Conservation (phyloP, 2,888 invertebrate species). For the Miltochrista miniata region DNA sequence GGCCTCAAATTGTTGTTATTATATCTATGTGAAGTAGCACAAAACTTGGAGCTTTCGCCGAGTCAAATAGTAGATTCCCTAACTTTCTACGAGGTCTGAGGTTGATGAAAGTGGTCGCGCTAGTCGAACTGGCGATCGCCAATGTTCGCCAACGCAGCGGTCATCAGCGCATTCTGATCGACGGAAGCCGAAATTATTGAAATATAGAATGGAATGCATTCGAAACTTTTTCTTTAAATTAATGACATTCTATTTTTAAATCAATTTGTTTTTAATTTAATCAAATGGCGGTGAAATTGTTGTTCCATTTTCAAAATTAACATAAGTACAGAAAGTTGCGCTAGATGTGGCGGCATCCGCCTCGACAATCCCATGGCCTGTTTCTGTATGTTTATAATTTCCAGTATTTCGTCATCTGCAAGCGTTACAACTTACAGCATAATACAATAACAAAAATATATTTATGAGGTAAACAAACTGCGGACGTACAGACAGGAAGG, state of each 20-base stretch:
- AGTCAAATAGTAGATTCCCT: slow-evolving; percentile 51
- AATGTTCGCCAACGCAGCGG: slow-evolving; percentile 8
- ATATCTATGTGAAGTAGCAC: slow-evolving; percentile 15
- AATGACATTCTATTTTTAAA: slow-evolving; percentile 1
- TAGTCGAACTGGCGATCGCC: slow-evolving; percentile 24
- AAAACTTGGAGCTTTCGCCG: slow-evolving; percentile 50
- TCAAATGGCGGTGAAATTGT: not conserved
- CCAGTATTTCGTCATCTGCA: not conserved
- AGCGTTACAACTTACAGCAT: not conserved
- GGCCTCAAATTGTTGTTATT: slow-evolving; percentile 11
- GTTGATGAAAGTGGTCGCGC: slow-evolving; percentile 45
- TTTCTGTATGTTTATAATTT: not conserved
- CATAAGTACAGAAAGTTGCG: too few species aligned
- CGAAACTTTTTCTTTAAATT: slow-evolving; percentile 12
- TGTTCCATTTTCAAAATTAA: too few species aligned
- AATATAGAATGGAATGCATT: slow-evolving; percentile 4
- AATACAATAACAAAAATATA: not conserved
- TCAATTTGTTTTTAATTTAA: not conserved
- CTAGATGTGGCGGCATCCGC: too few species aligned
- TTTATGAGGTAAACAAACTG: not conserved
- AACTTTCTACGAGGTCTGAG: slow-evolving; percentile 54
- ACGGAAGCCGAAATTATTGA: slow-evolving; percentile 10
- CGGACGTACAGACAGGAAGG: slow-evolving; percentile 2
- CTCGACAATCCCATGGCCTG: too few species aligned
- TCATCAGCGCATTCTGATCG: not conserved